These are phyloP conservation scores for Vombatus ursinus DNA, from an alignment of 2,113 vertebrate genomes.

Conservation along the genomic window DNA sequence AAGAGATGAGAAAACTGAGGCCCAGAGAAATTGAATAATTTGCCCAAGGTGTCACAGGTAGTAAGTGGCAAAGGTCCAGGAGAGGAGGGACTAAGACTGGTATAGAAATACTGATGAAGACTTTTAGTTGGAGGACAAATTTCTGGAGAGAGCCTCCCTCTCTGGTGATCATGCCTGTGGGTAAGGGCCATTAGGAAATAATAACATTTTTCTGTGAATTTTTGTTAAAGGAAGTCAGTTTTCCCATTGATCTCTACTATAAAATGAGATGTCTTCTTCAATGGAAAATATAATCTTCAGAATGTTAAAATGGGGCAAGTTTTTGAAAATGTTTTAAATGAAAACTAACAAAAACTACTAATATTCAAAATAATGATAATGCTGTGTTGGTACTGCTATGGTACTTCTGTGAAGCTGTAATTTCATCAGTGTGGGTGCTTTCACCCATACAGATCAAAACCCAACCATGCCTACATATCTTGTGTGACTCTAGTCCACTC, in stretches of 20 bases:
- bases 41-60: no score
- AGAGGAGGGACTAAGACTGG: no score
- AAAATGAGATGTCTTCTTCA: not conserved
- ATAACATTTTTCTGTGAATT: not conserved
- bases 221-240: not conserved
- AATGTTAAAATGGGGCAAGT: not conserved
- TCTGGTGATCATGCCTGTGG: no score
- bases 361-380: no score
- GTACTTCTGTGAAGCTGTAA: not conserved
- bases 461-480: not conserved
- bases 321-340: not conserved
- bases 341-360: not conserved
- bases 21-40: no score
- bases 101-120: no score
- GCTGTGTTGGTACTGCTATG: no score
- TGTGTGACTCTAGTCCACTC: not conserved
- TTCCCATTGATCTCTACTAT: not conserved
- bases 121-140: not conserved
- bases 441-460: not conserved
- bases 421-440: not conserved
- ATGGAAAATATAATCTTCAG: not conserved
- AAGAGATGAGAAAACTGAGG: no score
- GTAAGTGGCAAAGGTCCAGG: no score
- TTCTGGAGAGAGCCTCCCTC: not conserved
- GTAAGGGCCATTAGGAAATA: not conserved